Evolutionary conservation across 2,797 vertebrate species (phyloP), one percentile per base, ranked within the genome.

Genomic region (Danionella dracula): DNA sequence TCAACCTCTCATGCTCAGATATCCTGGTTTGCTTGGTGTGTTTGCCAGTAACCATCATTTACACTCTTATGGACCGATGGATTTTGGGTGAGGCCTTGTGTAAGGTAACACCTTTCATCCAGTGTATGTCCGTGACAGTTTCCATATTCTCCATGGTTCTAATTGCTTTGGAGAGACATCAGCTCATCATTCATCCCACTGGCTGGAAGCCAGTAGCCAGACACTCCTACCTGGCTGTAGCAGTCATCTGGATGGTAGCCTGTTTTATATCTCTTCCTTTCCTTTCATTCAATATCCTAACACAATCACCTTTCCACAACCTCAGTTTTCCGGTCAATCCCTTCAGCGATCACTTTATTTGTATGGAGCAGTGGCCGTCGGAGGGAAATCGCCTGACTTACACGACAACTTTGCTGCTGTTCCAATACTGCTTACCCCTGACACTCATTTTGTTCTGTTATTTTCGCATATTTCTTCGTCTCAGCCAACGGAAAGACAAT

Each of bases 21-120:
- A 88, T 91, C 76, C 87, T 92, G 35, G 87, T 90, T 83, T 88
- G 87, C 3, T 72, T 91, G 21, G 87, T 92, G 42, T 92, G 90
- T 72, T 82, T 92, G 31, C 90, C 90, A 0, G 86, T 91, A 4
- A 92, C 90, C 0, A 81, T 90, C 66, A 89, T 90, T 10, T 92
- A 92, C 84, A 92, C 90, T 0, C 78, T 92, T 49, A 92, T 92
- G 90, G 90, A 91, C 71, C 88, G 80, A 56, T 92, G 90, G 90
- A 88, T 91, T 51, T 78, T 92, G 38, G 90, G 90, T 0, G 87
- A 89, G 75, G 82, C 83, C 0, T 69, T 92, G 42, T 92, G 90
- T 58, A 91, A 91, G 84, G 84, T 89, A 56, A 90, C 88, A 0
- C 87, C 88, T 0, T 92, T 91, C 9, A 78, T 89, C 0, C 90